Evolutionary conservation across 2,113 vertebrate species (phyloP).

Genomic region (Tachycineta bicolor): DNA sequence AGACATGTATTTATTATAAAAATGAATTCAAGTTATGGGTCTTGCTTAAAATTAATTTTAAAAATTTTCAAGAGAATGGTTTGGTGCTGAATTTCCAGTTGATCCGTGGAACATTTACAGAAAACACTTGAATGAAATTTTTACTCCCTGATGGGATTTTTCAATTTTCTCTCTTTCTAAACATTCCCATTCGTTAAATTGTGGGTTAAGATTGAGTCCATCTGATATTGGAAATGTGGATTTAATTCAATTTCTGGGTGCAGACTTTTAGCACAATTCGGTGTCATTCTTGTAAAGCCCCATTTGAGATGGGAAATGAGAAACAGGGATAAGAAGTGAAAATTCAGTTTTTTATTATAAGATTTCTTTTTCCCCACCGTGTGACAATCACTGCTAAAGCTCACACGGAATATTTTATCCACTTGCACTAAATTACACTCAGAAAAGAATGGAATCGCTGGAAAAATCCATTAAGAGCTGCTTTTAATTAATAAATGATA

Average conservation of each 20-base stretch:
- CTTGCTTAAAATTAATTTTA: not conserved
- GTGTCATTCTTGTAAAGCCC: not conserved
- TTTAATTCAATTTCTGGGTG: not conserved
- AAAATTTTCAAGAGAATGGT: not conserved
- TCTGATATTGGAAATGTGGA: not conserved
- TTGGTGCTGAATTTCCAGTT: not conserved
- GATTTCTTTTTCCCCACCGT: not conserved
- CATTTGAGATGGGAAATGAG: not conserved
- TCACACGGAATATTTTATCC: not conserved
- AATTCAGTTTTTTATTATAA: no score
- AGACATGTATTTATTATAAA: accelerated
- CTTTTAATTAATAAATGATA: not conserved
- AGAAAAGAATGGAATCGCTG: not conserved
- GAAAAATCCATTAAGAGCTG: not conserved
- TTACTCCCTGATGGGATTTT: not conserved
- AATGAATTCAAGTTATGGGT: accelerated
- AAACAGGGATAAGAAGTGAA: not conserved
- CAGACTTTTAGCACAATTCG: not conserved
- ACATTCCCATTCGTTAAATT: not conserved
- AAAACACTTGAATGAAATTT: not conserved
- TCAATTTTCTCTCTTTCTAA: not conserved
- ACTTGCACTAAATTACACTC: not conserved
- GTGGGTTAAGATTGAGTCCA: not conserved
- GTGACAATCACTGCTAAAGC: not conserved
- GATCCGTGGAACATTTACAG: not conserved